Conservation (phyloP, 2,888 invertebrate genomes). For the Dynastes tityus region DNA sequence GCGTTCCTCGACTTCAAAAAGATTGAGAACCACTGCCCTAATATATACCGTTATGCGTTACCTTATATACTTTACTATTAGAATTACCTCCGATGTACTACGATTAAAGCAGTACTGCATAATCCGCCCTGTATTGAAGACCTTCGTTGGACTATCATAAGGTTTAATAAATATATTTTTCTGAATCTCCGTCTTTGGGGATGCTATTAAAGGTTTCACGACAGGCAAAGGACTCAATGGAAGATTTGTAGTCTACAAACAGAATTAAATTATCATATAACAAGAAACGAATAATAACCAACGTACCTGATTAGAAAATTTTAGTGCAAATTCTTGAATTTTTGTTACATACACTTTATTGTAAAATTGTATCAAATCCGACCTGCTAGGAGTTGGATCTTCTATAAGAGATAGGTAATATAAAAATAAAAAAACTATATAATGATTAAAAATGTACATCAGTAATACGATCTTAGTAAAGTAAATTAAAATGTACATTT, state of each 20-base stretch:
- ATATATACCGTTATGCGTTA: too few species aligned
- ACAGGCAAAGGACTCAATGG: slow-evolving; percentile 83
- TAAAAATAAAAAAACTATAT: not conserved
- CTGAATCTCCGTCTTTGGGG: slow-evolving; percentile 75
- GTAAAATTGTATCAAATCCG: slow-evolving; percentile 96
- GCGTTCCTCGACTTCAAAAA: too few species aligned
- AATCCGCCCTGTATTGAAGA: slow-evolving; percentile 72
- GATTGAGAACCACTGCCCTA: too few species aligned
- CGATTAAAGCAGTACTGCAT: slow-evolving; percentile 87
- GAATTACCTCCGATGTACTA: slow-evolving; percentile 86
- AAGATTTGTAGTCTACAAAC: slow-evolving; percentile 50
- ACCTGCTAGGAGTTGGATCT: slow-evolving; percentile 72
- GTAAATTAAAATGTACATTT: too few species aligned
- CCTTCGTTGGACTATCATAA: slow-evolving; percentile 69
- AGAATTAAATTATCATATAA: not conserved
- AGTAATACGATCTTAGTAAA: too few species aligned
- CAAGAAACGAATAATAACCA: not conserved
- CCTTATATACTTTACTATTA: not conserved
- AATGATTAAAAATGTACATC: too few species aligned
- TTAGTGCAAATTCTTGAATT: slow-evolving; percentile 85
- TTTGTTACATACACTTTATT: slow-evolving; percentile 90
- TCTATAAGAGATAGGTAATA: slow-evolving; percentile 27
- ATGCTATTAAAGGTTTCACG: slow-evolving; percentile 72
- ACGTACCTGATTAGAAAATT: slow-evolving; percentile 69
- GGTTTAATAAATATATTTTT: slow-evolving; percentile 77